A percentile compares a stretch with the other conserved stretches of the same genome.
These are phyloP conservation scores for Melanerpes formicivorus DNA, from an alignment of 2,113 vertebrate genomes.

Conservation along the genomic window DNA sequence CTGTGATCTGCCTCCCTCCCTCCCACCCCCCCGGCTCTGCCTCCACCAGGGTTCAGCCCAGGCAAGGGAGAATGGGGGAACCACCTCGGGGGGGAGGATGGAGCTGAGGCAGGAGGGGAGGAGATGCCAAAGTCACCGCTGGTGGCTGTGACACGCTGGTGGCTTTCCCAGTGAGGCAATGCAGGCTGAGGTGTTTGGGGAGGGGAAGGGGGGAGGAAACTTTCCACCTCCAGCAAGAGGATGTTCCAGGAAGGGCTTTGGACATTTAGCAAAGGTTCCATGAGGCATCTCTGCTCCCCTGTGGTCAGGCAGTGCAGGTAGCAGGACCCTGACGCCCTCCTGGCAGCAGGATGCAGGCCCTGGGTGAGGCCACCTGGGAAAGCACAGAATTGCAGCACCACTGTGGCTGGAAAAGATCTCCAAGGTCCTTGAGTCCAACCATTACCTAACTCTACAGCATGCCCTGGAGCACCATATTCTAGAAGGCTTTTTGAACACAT, in stretches of 20 bases:
- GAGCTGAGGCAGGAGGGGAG: not conserved
- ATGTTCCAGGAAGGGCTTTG: not conserved
- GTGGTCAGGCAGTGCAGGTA: not conserved
- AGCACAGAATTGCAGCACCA: too few species aligned
- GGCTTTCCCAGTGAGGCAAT: rapidly evolving
- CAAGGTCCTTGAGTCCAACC: too few species aligned
- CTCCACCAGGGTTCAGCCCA: not conserved
- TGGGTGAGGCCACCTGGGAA: not conserved
- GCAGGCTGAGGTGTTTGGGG: not conserved
- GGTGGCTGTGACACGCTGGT: rapidly evolving
- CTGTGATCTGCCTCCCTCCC: not conserved
- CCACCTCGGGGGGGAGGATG: rapidly evolving
- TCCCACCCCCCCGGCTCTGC: not conserved
- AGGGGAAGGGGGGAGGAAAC: too few species aligned
- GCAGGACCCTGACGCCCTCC: rapidly evolving
- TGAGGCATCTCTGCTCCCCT: rapidly evolving
- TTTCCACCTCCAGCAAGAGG: not conserved
- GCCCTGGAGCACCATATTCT: too few species aligned
- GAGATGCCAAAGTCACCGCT: not conserved
- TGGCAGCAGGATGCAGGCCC: rapidly evolving
- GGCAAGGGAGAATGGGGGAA: not conserved
- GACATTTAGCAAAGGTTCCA: not conserved
- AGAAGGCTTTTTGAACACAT: too few species aligned
- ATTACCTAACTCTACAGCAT: too few species aligned
- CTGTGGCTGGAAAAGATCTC: too few species aligned